Conservation (phyloP, 1,140 invertebrate species). For the Venustaconcha ellipsiformis region DNA sequence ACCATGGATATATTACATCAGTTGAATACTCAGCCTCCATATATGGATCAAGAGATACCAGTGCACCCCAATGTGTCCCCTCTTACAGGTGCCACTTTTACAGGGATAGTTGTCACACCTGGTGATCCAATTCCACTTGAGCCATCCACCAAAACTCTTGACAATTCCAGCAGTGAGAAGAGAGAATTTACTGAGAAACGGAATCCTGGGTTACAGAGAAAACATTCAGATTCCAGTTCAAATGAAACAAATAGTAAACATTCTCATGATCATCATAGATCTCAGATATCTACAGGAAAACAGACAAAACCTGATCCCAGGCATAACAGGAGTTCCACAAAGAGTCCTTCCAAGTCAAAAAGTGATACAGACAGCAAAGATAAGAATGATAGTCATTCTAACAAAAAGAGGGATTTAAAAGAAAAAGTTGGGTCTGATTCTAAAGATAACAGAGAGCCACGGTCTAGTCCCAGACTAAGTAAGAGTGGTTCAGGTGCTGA, state of each 20-base stretch:
- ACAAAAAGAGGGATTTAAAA: slow-evolving; percentile 1
- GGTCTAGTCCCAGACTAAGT: slow-evolving; percentile 1
- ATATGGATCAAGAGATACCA: no score
- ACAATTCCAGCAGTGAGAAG: no score
- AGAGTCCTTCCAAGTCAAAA: slow-evolving; percentile 3
- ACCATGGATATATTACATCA: no score
- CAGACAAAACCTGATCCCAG: not conserved
- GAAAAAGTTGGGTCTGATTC: slow-evolving; percentile 6
- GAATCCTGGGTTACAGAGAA: no score
- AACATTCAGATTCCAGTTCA: not conserved
- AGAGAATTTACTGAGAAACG: no score
- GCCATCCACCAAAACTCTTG: no score
- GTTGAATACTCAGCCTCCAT: no score
- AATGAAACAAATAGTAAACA: not conserved
- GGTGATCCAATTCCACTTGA: no score
- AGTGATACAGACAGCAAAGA: slow-evolving; percentile 5
- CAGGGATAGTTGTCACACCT: no score
- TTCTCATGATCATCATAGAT: not conserved
- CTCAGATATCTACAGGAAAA: slow-evolving; percentile 1
- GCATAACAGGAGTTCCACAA: not conserved
- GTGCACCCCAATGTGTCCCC: no score
- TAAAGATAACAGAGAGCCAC: slow-evolving; percentile 5
- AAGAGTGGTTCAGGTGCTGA: slow-evolving; percentile 1
- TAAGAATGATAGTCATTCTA: slow-evolving; percentile 12
- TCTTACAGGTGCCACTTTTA: no score